Evolutionary conservation across 2,797 vertebrate genomes (phyloP), one percentile per base, ranked within the genome.

Genomic region (Sebastes umbrosus): DNA sequence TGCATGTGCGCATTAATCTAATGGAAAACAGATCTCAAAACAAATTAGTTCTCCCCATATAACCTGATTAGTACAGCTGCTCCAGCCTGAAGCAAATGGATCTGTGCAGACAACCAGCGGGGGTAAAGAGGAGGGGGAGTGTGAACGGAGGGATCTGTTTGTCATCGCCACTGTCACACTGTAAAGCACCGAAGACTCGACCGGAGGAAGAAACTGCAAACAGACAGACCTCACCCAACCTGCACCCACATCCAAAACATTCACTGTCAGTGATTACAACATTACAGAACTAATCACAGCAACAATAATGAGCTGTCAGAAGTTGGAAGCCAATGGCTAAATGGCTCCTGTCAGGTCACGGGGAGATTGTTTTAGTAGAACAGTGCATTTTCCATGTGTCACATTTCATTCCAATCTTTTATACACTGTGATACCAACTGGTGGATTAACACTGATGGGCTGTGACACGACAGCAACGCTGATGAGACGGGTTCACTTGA

Each of bases 1-100:
- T 77, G 52, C 69, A 83, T 81, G 69, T 77, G 80, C 12, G 20
- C 73, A 90, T 87, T 86, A 80, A 84, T 88, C 22, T 89, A 87
- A 94, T 87, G 67, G 73, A 86, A 91, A 92, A 90, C 90, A 91
- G 89, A 87, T 52, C 73, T 75, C 75, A 50, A 69, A 85, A 89
- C 67, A 88, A 90, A 90, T 90, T 20, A 90, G 55, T 76, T 84
- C 68, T 83, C 74, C 64, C 70, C 66, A 70, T 87, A 84, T 90
- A 92, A 93, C 84, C 85, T 86, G 84, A 91, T 92, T 90, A 88
- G 77, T 82, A 79, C 76, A 73, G 84, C 83, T 68, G 87, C 73
- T 80, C 62, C 60, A 71, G 85, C 64, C 63, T 69, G 68, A 79
- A 79, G 72, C 80, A 80, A 86, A 84, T 80, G 79, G 75, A 83